These are phyloP conservation scores for Andrena camellia DNA, from an alignment of 2,888 invertebrate genomes.

Conservation along the genomic window DNA sequence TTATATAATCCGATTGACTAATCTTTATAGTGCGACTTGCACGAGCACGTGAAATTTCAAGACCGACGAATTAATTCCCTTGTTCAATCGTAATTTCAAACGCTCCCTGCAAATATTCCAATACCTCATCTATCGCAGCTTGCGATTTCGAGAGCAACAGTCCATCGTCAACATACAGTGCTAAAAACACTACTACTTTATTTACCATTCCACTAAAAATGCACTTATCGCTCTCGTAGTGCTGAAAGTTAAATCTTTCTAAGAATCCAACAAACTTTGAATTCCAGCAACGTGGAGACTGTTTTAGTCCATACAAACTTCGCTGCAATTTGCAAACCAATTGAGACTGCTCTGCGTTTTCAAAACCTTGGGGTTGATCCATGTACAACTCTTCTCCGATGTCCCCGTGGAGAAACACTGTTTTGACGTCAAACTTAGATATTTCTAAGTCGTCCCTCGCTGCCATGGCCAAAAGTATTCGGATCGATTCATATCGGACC, in stretches of 20 bases:
- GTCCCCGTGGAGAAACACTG: constrained; percentile 7
- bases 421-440: constrained; percentile 21
- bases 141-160: background rate
- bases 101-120: background rate
- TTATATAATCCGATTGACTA: background rate
- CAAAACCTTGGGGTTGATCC: constrained; percentile 2
- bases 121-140: background rate
- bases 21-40: background rate
- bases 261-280: constrained; percentile 7
- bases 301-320: constrained; percentile 25
- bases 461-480: background rate
- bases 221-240: constrained; percentile 17
- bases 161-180: constrained; percentile 33
- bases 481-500: constrained; percentile 11
- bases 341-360: background rate
- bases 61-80: constrained; percentile 5
- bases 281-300: constrained; percentile 25
- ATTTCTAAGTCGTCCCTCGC: constrained; percentile 2
- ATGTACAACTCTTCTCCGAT: constrained; percentile 16
- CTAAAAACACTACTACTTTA: background rate
- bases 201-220: constrained; percentile 15
- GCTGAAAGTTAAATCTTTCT: background rate
- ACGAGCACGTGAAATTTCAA: constrained; percentile 29
- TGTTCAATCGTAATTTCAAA: constrained; percentile 11
- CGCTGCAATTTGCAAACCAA: background rate